phyloP scores from a whole-genome alignment of 2,888 invertebrate species.

The Lepidochrysops patricia region DNA sequence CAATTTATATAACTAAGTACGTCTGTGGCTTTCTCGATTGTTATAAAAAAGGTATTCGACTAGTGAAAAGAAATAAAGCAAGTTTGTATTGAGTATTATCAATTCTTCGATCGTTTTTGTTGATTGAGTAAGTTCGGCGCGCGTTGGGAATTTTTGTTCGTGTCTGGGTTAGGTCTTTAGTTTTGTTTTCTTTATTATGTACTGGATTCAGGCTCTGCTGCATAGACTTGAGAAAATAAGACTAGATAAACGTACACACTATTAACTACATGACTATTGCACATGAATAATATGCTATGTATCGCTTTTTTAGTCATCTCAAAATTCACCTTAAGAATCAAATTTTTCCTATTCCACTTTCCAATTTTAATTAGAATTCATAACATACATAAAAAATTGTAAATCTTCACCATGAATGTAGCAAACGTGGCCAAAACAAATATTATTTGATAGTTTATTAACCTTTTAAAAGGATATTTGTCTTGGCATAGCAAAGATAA shows the following conservation, averaged over 20 bases:
- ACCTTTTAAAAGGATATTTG: conserved; percentile 1
- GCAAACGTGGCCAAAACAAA: not conserved
- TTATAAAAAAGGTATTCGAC: not conserved
- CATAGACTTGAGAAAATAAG: no score
- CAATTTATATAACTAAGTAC: not conserved
- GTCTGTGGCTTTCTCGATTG: not conserved
- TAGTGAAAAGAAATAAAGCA: not conserved
- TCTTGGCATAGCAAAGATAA: conserved; percentile 1
- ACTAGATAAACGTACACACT: no score
- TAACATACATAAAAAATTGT: no score
- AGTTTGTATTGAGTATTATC: not conserved
- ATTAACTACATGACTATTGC: no score
- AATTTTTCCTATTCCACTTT: no score
- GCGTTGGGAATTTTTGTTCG: not conserved
- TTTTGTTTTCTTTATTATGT: not conserved
- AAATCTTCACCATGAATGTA: not conserved
- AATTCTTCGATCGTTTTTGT: not conserved
- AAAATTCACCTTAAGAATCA: no score
- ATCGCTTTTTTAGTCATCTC: no score
- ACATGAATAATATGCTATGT: no score
- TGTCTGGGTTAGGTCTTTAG: not conserved
- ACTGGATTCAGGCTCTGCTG: no score
- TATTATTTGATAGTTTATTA: not conserved
- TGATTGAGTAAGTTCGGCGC: not conserved
- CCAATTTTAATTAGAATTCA: no score